A percentile compares a stretch with the other conserved stretches of the same genome.
These are phyloP conservation scores for Acronicta alni DNA, from an alignment of 2,888 invertebrate genomes.

Conservation along the genomic window DNA sequence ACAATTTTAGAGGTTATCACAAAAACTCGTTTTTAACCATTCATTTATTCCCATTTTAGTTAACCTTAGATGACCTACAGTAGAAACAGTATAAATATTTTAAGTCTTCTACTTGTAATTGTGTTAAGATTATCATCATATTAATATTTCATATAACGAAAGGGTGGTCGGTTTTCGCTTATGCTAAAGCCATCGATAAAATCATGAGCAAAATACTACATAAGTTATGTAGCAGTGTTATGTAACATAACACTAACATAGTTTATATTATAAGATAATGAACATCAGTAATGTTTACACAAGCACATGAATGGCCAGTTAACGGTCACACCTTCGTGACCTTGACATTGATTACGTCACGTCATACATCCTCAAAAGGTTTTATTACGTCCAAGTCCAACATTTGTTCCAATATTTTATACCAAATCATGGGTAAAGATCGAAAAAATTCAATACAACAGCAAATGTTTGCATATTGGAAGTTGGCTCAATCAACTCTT, in stretches of 20 bases:
- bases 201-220: too few species aligned
- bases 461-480: slow-evolving; percentile 29
- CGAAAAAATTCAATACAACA: neutral
- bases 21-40: slow-evolving; percentile 20
- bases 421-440: neutral
- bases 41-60: neutral
- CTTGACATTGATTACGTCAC: slow-evolving; percentile 38
- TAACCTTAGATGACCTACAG: slow-evolving; percentile 20
- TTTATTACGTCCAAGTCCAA: slow-evolving; percentile 28
- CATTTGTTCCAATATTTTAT: slow-evolving; percentile 21
- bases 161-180: too few species aligned
- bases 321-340: slow-evolving; percentile 33
- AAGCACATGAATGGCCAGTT: slow-evolving; percentile 15
- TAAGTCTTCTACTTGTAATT: too few species aligned
- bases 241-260: too few species aligned
- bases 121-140: too few species aligned
- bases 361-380: slow-evolving; percentile 21
- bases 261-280: slow-evolving; percentile 4
- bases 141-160: too few species aligned
- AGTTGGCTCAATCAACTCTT: slow-evolving; percentile 27
- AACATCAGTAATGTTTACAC: slow-evolving; percentile 30
- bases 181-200: too few species aligned
- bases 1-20: slow-evolving; percentile 34
- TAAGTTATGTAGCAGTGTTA: too few species aligned
- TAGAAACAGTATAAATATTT: neutral